Conservation (phyloP, 2,113 vertebrate genomes). For the Madoqua kirkii region DNA sequence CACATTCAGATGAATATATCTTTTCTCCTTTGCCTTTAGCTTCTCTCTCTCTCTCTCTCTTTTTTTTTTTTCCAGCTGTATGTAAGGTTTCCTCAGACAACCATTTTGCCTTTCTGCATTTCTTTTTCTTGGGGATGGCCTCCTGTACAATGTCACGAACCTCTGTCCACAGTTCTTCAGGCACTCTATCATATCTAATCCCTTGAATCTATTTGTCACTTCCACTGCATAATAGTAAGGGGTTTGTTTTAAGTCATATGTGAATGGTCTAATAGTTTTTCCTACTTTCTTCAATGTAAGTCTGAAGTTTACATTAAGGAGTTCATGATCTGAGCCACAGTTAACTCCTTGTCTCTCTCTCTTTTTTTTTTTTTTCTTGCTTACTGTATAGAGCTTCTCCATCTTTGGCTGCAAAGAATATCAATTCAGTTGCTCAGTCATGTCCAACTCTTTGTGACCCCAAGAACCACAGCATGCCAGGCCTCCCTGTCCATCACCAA, state of each 20-base stretch:
- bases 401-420: not conserved
- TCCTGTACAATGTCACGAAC: not conserved
- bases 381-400: not conserved
- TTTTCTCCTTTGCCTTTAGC: not conserved
- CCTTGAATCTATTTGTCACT: not conserved
- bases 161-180: not conserved
- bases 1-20: not conserved
- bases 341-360: not conserved
- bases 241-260: not conserved
- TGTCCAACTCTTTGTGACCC: not conserved
- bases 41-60: not conserved
- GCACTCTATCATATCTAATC: not conserved
- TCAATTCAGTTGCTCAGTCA: fast-evolving
- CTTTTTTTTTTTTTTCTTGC: no score
- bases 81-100: not conserved
- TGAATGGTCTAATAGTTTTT: not conserved
- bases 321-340: not conserved
- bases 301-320: not conserved
- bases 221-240: not conserved
- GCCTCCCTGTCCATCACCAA: not conserved
- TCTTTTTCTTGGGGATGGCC: not conserved
- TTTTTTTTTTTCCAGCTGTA: not conserved
- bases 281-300: not conserved
- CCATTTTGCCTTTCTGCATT: not conserved
- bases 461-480: not conserved